Base-by-base conservation (phyloP, 2,888 invertebrate species). In the Phortica okadai region DNA sequence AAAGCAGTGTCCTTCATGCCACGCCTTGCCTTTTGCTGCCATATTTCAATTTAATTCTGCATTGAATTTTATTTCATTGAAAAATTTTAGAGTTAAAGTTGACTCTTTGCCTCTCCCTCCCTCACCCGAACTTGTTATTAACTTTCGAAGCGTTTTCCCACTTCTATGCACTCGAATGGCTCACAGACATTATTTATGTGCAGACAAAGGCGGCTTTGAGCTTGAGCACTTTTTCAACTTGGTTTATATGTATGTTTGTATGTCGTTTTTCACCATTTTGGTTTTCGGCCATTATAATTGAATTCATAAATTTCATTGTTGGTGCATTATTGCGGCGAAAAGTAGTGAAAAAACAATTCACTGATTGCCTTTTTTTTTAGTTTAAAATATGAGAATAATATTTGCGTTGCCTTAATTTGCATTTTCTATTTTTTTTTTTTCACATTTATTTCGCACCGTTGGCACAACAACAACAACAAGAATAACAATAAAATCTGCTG, bases 261-360 rank as follows among this genome's bases (percentile, higher is more conserved):
- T 58, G 33, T 58, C 8, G 69, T 21, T 16, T 33, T 7, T 6
- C 45, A 78, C 79, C 74, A 70, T 66, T 77, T 79, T 74, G 11
- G 1, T 50, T 44, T 41, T 79, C 78, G 54, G 50, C 16, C 41
- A 73, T 73, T 59, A 80, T 85, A 86, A 85, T 85, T 85, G 88
- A 85, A 88, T 88, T 87, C 84, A 85, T 85, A 85, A 86, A 85
- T 85, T 88, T 83, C 45, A 45, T 75, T 78, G 78, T 79, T 76
- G 74, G 78, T 21, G 21, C 80, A 78, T 10, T 8, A 16, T 33
- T 33, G 33, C 33, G 33, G 59, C 59, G 16, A 59, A 59, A n/a
- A 50, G 10, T 6, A 50, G 50, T n/a, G 16, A 33, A 66, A 66
- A 14, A 11, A 41, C n/a, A 11, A 41, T n/a, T 66, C 7, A 42